A percentile compares a stretch with the other conserved stretches of the same genome.
phyloP scores from a whole-genome alignment of 1,140 invertebrate genomes.

The Samia ricini region DNA sequence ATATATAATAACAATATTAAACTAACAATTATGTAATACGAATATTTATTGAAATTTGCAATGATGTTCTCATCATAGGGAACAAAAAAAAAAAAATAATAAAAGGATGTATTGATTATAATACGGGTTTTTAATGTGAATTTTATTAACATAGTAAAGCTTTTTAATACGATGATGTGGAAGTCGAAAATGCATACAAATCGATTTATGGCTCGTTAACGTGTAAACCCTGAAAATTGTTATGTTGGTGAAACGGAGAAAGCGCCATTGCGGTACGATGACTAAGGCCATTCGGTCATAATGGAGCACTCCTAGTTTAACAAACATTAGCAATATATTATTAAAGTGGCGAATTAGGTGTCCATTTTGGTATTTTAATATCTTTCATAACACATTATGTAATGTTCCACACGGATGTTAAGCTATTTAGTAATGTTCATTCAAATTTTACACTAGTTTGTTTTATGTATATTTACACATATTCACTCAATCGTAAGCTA shows the following conservation, averaged over 20 bases:
- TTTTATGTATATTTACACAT: too few species aligned
- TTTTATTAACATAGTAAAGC: neutral
- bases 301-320: constrained; percentile 21
- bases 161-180: neutral
- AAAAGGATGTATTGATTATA: too few species aligned
- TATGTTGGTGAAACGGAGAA: constrained; percentile 15
- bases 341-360: neutral
- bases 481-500: too few species aligned
- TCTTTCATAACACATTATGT: neutral
- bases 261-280: constrained; percentile 49
- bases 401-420: too few species aligned
- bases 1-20: too few species aligned
- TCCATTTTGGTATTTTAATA: neutral
- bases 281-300: constrained; percentile 39
- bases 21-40: too few species aligned
- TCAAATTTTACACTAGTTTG: too few species aligned
- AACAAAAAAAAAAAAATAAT: too few species aligned
- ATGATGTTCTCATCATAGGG: too few species aligned
- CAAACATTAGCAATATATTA: neutral
- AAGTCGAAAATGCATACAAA: neutral
- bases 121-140: neutral
- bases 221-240: constrained; percentile 7
- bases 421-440: too few species aligned
- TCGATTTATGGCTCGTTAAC: constrained; percentile 19
- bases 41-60: too few species aligned